Percentiles rank a stretch among this genome's conserved stretches.
These are phyloP conservation scores for Zingel zingel DNA, from an alignment of 2,113 vertebrate species.

Conservation along the genomic window DNA sequence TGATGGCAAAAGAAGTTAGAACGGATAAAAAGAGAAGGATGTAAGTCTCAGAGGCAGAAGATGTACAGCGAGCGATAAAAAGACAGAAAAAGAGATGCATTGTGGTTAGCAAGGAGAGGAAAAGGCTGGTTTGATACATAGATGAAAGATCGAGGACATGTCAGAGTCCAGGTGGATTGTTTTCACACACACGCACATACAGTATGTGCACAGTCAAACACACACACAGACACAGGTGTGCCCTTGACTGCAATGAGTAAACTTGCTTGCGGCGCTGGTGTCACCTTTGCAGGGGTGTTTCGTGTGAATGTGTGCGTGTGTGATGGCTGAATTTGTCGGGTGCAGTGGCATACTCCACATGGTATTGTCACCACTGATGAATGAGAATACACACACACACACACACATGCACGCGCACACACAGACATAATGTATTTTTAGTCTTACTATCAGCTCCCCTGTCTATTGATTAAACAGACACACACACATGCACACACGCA, in stretches of 20 bases:
- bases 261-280: slow-evolving; percentile 72
- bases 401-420: slow-evolving; percentile 13
- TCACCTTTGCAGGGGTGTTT: slow-evolving; percentile 77
- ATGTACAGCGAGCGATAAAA: background rate
- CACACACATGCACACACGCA: background rate
- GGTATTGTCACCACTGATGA: slow-evolving; percentile 75
- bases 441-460: slow-evolving; percentile 56
- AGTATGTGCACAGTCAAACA: background rate
- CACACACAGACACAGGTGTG: slow-evolving; percentile 50
- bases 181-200: slow-evolving; percentile 24
- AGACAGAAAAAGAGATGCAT: slow-evolving; percentile 16
- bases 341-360: slow-evolving; percentile 69
- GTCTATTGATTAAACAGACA: slow-evolving; percentile 76
- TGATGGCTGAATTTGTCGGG: slow-evolving; percentile 70
- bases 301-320: slow-evolving; percentile 39
- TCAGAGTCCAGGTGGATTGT: slow-evolving; percentile 63
- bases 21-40: slow-evolving; percentile 22
- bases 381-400: slow-evolving; percentile 46
- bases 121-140: slow-evolving; percentile 35
- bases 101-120: slow-evolving; percentile 38
- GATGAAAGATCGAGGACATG: slow-evolving; percentile 61
- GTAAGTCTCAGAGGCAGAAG: slow-evolving; percentile 28
- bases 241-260: slow-evolving; percentile 75
- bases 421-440: slow-evolving; percentile 68
- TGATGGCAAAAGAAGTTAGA: slow-evolving; percentile 37